These are phyloP conservation scores for Parnassius mnemosyne DNA, from an alignment of 2,888 invertebrate species.

Conservation along the genomic window DNA sequence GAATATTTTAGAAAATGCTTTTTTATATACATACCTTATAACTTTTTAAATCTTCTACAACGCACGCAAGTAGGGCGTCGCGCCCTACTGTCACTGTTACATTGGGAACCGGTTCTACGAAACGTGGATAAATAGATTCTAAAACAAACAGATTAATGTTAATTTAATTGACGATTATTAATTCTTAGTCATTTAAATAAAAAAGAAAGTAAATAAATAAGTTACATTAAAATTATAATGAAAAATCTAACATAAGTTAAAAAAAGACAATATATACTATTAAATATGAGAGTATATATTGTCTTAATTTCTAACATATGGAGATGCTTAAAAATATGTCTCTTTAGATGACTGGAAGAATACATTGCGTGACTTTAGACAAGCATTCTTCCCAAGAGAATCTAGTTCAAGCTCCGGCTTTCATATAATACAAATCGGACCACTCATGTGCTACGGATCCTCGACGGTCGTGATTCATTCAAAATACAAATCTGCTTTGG, in stretches of 20 bases:
- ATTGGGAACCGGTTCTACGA: slow-evolving; percentile 93
- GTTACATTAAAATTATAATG: neutral
- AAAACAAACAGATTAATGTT: slow-evolving; percentile 45
- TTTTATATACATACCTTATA: slow-evolving; percentile 85
- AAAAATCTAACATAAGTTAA: neutral
- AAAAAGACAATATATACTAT: too few relatives aligned
- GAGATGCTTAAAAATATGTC: slow-evolving; percentile 9
- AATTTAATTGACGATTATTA: too few relatives aligned
- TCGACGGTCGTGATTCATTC: slow-evolving; percentile 28
- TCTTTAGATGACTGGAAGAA: slow-evolving; percentile 16
- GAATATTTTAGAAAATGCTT: neutral
- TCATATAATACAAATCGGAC: slow-evolving; percentile 28
- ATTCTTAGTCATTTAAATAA: neutral
- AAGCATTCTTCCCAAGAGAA: slow-evolving; percentile 25
- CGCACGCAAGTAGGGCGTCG: slow-evolving; percentile 92
- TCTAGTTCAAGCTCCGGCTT: slow-evolving; percentile 26
- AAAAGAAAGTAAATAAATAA: neutral
- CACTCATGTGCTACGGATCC: slow-evolving; percentile 27
- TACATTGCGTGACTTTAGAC: slow-evolving; percentile 26
- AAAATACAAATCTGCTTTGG: slow-evolving; percentile 29
- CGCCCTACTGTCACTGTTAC: slow-evolving; percentile 93
- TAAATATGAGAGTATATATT: neutral
- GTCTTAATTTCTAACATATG: neutral
- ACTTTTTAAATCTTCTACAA: slow-evolving; percentile 91
- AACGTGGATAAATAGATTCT: slow-evolving; percentile 85